Evolutionary conservation across 2,888 invertebrate species (phyloP).

Genomic region (Pollenia amentaria): DNA sequence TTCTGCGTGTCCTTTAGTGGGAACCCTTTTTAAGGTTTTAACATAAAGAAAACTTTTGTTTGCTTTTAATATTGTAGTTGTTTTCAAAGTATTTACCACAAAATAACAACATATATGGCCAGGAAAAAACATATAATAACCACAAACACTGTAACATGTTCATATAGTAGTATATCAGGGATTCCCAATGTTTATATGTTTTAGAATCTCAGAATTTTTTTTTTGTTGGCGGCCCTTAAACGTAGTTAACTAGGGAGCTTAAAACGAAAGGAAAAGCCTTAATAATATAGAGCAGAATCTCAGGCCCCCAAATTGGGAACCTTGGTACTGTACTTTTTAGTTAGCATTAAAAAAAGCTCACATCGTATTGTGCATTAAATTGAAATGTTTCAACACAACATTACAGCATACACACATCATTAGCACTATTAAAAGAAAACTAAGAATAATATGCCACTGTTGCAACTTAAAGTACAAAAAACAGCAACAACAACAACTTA

Average conservation of each 20-base stretch:
- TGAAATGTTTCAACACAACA: slow-evolving; percentile 69
- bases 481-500: neutral
- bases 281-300: too few species aligned
- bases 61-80: slow-evolving; percentile 48
- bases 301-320: too few species aligned
- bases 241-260: too few species aligned
- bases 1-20: neutral
- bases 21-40: slow-evolving; percentile 8
- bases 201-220: too few species aligned
- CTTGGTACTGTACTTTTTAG: too few species aligned
- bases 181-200: too few species aligned
- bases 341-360: slow-evolving; percentile 4
- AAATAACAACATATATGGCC: slow-evolving; percentile 31
- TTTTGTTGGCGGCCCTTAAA: neutral
- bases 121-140: slow-evolving; percentile 8
- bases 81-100: slow-evolving; percentile 29
- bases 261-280: too few species aligned
- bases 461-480: slow-evolving; percentile 40
- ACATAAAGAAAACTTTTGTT: slow-evolving; percentile 42
- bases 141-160: neutral
- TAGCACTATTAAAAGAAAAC: slow-evolving; percentile 53
- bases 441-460: slow-evolving; percentile 36
- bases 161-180: neutral
- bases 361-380: slow-evolving; percentile 57
- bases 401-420: slow-evolving; percentile 39